Conservation (phyloP, 2,888 invertebrate genomes). For the Coelinius sp. region DNA sequence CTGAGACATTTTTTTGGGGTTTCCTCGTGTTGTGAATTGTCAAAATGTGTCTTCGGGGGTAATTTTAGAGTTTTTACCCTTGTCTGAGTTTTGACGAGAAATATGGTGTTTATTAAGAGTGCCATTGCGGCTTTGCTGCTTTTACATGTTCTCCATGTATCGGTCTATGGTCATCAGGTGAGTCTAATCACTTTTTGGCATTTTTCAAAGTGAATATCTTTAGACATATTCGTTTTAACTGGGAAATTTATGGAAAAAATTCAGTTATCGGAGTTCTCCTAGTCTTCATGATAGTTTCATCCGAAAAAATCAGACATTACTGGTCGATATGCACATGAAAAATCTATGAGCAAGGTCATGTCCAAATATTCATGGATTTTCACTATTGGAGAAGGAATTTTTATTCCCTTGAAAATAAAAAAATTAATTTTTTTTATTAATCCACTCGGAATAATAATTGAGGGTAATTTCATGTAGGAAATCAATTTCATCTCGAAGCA, state of each 20-base stretch:
- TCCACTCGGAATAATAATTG: too few species aligned
- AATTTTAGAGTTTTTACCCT: neutral
- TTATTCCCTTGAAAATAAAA: neutral
- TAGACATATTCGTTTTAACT: too few species aligned
- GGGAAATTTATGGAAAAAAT: too few species aligned
- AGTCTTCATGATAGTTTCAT: too few species aligned
- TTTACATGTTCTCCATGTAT: slow-evolving; percentile 47
- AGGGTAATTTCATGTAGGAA: too few species aligned
- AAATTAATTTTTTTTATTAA: neutral
- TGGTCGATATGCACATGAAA: too few species aligned
- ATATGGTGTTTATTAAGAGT: slow-evolving; percentile 53
- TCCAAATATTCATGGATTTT: too few species aligned
- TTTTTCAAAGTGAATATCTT: too few species aligned
- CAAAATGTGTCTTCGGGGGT: neutral
- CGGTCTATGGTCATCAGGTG: slow-evolving; percentile 52
- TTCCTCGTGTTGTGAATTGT: neutral
- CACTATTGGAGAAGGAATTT: too few species aligned
- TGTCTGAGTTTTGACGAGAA: slow-evolving; percentile 12
- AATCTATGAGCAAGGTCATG: too few species aligned
- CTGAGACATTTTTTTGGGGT: neutral
- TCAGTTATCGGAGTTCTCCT: too few species aligned
- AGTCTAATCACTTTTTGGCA: slow-evolving; percentile 40
- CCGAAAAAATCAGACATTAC: too few species aligned
- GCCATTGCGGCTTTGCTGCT: slow-evolving; percentile 44
- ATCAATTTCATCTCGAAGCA: neutral